These are phyloP conservation scores for Podarcis lilfordi DNA, from an alignment of 2,797 vertebrate genomes.

Conservation along the genomic window DNA sequence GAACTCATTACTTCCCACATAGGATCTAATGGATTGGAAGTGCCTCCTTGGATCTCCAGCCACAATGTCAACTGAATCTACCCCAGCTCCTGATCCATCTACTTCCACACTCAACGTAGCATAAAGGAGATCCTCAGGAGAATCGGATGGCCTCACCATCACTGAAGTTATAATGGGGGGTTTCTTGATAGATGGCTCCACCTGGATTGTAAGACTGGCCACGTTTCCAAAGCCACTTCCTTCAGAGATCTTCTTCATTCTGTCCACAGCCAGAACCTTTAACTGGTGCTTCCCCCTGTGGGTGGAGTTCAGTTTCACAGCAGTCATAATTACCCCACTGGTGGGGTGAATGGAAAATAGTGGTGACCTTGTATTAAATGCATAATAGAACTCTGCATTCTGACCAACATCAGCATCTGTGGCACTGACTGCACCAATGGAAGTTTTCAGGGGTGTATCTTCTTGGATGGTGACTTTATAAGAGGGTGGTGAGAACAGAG, in stretches of 20 bases:
- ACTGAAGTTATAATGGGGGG: conserved; percentile 79
- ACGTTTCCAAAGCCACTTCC: conserved; percentile 90
- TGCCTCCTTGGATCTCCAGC: conserved; percentile 85
- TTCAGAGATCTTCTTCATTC: conserved; percentile 90
- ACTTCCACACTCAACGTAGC: conserved; percentile 82
- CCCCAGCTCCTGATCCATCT: conserved; percentile 73
- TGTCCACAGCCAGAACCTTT: conserved; percentile 92
- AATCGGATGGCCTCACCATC: conserved; percentile 61
- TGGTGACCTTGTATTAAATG: conserved; percentile 84
- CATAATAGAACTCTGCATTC: conserved; percentile 93
- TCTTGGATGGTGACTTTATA: conserved; percentile 89
- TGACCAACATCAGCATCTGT: conserved; percentile 93
- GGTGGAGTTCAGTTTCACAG: conserved; percentile 85
- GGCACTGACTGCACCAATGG: conserved; percentile 88
- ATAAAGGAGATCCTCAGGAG: conserved; percentile 75
- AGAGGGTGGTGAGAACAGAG: conserved; percentile 94
- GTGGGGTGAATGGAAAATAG: conserved; percentile 90
- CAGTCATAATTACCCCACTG: conserved; percentile 86
- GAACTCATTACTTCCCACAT: conserved; percentile 83
- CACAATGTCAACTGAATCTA: conserved; percentile 85
- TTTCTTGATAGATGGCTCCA: conserved; percentile 80
- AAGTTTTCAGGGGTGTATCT: conserved; percentile 84
- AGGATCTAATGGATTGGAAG: conserved; percentile 88
- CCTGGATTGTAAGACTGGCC: conserved; percentile 83
- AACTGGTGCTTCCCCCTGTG: conserved; percentile 84